Evolutionary conservation across 2,888 invertebrate genomes (phyloP).

Genomic region (Eilema griseolum): DNA sequence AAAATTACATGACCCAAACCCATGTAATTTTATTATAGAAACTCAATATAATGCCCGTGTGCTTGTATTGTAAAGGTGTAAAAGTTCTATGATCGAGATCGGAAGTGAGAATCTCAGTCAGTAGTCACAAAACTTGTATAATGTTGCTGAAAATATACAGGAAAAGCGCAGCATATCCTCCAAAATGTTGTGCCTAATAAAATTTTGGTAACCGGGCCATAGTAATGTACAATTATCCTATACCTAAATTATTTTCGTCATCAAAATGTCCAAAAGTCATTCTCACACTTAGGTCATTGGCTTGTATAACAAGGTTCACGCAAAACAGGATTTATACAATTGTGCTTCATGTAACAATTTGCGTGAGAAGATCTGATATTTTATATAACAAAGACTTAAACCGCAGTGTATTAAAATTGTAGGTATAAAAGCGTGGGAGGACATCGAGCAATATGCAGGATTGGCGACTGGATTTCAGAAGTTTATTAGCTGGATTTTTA

Average conservation of each 20-base stretch:
- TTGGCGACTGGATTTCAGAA: conserved; percentile 2
- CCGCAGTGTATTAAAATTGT: background rate
- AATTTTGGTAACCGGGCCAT: conserved; percentile 24
- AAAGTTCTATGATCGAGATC: background rate
- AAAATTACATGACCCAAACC: too few species aligned
- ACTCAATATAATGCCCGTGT: too few species aligned
- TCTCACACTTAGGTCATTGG: conserved; percentile 10
- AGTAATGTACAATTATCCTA: conserved; percentile 18
- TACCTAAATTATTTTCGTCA: conserved; percentile 29
- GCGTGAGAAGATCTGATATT: conserved; percentile 12
- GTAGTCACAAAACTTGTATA: background rate
- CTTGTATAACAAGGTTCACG: background rate
- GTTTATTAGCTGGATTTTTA: too few species aligned
- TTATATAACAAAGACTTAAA: conserved; percentile 9
- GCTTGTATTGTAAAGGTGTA: too few species aligned
- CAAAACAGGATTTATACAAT: conserved; percentile 3
- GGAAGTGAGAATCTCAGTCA: background rate
- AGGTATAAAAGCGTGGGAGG: background rate
- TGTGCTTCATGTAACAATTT: background rate
- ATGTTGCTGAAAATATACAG: background rate
- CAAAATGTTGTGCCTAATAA: background rate
- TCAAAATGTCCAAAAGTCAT: conserved; percentile 13
- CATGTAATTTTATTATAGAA: too few species aligned
- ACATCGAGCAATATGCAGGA: background rate
- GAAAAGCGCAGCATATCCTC: background rate